Percentiles rank a stretch among this genome's conserved stretches.
Evolutionary conservation across 2,113 vertebrate species (phyloP).

Genomic region (Cololabis saira): DNA sequence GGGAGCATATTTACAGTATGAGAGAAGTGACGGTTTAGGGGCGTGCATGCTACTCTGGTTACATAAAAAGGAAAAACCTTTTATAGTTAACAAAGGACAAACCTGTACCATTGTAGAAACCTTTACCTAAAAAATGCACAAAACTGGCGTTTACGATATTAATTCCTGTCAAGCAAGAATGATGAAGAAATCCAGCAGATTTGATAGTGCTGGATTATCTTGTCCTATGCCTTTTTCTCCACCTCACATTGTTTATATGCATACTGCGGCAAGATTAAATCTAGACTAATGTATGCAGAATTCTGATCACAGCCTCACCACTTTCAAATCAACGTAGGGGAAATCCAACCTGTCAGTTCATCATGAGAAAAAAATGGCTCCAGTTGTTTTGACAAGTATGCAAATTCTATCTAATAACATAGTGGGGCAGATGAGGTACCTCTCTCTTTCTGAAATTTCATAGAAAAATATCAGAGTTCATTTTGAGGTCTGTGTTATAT

Average conservation of each 20-base stretch:
- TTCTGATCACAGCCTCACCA: constrained; percentile 53
- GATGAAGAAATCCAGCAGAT: constrained; percentile 19
- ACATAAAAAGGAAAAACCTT: constrained; percentile 58
- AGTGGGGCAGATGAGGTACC: constrained; percentile 43
- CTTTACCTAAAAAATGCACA: constrained; percentile 14
- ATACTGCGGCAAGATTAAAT: constrained; percentile 63
- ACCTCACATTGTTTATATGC: constrained; percentile 48
- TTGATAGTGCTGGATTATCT: constrained; percentile 46
- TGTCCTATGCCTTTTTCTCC: constrained; percentile 46
- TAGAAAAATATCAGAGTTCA: constrained; percentile 22
- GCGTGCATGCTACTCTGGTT: constrained; percentile 51
- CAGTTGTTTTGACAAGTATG: constrained; percentile 68
- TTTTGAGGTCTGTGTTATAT: constrained; percentile 39
- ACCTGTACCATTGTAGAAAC: constrained; percentile 8
- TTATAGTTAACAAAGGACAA: constrained; percentile 48
- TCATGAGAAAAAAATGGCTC: constrained; percentile 53
- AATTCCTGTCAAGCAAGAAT: constrained; percentile 42
- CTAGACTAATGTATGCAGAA: constrained; percentile 69
- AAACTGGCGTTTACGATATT: constrained; percentile 22
- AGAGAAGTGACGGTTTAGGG: constrained; percentile 47
- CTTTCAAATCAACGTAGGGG: constrained; percentile 36
- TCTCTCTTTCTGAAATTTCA: constrained; percentile 31
- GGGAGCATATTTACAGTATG: no score
- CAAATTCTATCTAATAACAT: constrained; percentile 61
- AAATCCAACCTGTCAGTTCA: constrained; percentile 64